Percentiles rank a stretch among this genome's conserved stretches.
phyloP scores from a whole-genome alignment of 2,797 vertebrate genomes.

The Zalophus californianus region DNA sequence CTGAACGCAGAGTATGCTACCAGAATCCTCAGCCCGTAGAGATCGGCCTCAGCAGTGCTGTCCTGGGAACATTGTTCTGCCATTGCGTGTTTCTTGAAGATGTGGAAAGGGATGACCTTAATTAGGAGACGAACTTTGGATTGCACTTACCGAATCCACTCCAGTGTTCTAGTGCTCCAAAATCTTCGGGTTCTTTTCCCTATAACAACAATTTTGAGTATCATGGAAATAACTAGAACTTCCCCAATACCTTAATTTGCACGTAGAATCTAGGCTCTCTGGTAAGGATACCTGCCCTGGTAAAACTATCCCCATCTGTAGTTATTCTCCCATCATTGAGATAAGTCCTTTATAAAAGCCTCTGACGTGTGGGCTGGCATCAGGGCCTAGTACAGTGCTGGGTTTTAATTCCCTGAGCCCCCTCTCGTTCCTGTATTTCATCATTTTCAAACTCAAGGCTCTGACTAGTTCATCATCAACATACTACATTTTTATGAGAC shows the following conservation, averaged over 20 bases:
- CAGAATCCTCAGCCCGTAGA: rapidly evolving
- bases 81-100: not conserved
- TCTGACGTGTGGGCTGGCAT: not conserved
- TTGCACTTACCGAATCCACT: not conserved
- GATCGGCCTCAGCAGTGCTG: rapidly evolving
- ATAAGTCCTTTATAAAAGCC: not conserved
- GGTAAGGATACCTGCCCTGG: not conserved
- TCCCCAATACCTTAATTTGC: not conserved
- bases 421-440: not conserved
- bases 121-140: not conserved
- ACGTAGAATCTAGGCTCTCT: not conserved
- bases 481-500: constrained; percentile 48
- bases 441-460: not conserved
- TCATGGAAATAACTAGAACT: not conserved
- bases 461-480: not conserved
- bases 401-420: not conserved
- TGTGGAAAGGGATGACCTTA: not conserved
- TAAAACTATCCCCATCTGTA: not conserved
- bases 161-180: not conserved
- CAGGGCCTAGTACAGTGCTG: rapidly evolving
- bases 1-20: not conserved
- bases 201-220: not conserved
- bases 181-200: not conserved
- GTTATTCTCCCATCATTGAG: not conserved
- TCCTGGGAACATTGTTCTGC: not conserved